A percentile compares a stretch with the other conserved stretches of the same genome.
Evolutionary conservation across 2,888 invertebrate species (phyloP).

Genomic region (Lepas anatifera): DNA sequence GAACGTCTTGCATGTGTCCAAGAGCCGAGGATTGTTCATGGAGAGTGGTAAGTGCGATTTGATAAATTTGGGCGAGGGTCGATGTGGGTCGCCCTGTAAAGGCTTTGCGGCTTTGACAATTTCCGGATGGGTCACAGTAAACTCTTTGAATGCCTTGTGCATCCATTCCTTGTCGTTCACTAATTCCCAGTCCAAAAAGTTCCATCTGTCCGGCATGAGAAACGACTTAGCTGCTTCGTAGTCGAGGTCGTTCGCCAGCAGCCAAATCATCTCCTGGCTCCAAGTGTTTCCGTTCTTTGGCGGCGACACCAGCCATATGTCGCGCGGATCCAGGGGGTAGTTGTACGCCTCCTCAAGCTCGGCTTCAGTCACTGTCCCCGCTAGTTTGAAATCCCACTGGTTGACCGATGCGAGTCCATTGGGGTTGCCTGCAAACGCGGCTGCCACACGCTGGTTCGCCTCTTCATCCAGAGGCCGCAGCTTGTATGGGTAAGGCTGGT

Average conservation of each 20-base stretch:
- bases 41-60: constrained; percentile 62
- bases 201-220: not conserved
- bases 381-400: not conserved
- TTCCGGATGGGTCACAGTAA: not conserved
- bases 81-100: not conserved
- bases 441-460: not conserved
- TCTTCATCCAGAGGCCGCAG: not conserved
- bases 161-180: not conserved
- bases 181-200: not conserved
- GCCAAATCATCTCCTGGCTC: constrained; percentile 13
- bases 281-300: constrained; percentile 10
- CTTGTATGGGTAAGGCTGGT: not conserved
- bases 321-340: constrained; percentile 9
- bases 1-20: not conserved
- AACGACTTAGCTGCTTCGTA: not conserved
- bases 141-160: not conserved
- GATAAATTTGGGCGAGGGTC: constrained; percentile 44
- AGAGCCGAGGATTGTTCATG: not conserved
- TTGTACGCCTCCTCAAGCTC: not conserved
- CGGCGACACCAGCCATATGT: constrained; percentile 7
- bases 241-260: constrained; percentile 4
- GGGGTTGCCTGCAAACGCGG: not conserved
- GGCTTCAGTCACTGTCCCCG: not conserved
- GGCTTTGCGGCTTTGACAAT: not conserved
- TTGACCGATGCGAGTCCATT: not conserved